phyloP scores from a whole-genome alignment of 2,888 invertebrate species.

The Ophonus ardosiacus region DNA sequence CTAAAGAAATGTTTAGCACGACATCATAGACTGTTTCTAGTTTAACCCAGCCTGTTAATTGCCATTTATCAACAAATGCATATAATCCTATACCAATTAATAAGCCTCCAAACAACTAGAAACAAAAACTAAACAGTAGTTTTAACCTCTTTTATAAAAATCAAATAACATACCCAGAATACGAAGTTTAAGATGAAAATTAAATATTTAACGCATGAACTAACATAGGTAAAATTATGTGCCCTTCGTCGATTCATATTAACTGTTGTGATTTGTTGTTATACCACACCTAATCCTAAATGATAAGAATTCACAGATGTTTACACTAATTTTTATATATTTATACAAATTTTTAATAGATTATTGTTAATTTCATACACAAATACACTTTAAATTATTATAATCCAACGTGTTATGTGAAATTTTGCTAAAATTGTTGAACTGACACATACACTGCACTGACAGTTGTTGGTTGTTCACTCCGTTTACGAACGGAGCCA shows the following conservation, averaged over 20 bases:
- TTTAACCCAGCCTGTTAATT: constrained; percentile 89
- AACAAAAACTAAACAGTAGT: constrained; percentile 67
- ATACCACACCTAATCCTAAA: constrained; percentile 35
- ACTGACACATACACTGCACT: background rate
- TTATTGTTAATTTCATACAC: too few relatives aligned
- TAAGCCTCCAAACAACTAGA: constrained; percentile 91
- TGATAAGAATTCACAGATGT: background rate
- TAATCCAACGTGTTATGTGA: too few relatives aligned
- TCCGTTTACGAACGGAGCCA: background rate
- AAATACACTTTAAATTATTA: too few relatives aligned
- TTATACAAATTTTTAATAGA: background rate
- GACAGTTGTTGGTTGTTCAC: background rate
- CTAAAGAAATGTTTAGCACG: constrained; percentile 92
- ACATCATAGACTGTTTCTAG: constrained; percentile 93
- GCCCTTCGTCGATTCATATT: constrained; percentile 80
- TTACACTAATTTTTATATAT: background rate
- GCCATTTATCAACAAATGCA: constrained; percentile 96
- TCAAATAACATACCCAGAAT: constrained; percentile 87
- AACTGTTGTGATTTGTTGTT: too few relatives aligned
- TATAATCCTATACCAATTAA: constrained; percentile 92
- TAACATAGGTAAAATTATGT: constrained; percentile 88
- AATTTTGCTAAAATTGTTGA: too few relatives aligned
- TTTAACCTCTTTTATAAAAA: background rate
- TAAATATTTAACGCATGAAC: constrained; percentile 92
- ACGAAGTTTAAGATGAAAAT: constrained; percentile 93